phyloP scores from a whole-genome alignment of 2,888 invertebrate species.

The Shargacucullia verbasci region DNA sequence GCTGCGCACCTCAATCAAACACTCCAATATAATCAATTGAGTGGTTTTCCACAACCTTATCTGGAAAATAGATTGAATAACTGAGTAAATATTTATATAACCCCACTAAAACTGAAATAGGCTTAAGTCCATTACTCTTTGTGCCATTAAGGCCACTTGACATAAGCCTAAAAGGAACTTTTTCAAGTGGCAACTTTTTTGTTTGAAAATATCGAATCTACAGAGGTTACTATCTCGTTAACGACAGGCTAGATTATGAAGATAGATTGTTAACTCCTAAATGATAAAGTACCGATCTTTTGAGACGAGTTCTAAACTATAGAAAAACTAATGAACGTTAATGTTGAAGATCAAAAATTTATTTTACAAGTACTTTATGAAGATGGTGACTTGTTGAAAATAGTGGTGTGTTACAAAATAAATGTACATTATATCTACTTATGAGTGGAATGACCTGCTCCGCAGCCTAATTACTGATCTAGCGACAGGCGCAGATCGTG shows the following conservation, averaged over 20 bases:
- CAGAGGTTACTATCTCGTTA: background rate
- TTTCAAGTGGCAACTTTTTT: constrained; percentile 8
- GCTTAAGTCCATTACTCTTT: constrained; percentile 20
- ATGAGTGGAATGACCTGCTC: too few species aligned
- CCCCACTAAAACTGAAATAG: constrained; percentile 22
- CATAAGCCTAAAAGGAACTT: background rate
- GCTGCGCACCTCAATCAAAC: constrained; percentile 10
- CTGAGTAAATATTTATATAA: constrained; percentile 34
- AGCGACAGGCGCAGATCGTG: too few species aligned
- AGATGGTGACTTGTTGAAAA: too few species aligned
- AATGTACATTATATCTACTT: too few species aligned
- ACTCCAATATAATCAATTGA: constrained; percentile 34
- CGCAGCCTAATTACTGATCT: too few species aligned
- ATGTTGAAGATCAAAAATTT: too few species aligned
- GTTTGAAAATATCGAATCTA: constrained; percentile 12
- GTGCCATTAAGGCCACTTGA: constrained; percentile 6
- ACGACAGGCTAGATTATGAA: too few species aligned
- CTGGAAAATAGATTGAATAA: constrained; percentile 29
- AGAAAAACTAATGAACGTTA: background rate
- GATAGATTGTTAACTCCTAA: too few species aligned
- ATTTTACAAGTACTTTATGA: too few species aligned
- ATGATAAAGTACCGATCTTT: too few species aligned
- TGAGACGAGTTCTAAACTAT: too few species aligned
- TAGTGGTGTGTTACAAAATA: too few species aligned
- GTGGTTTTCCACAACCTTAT: constrained; percentile 38